Percentiles rank a stretch among this genome's conserved stretches.
Evolutionary conservation across 2,797 vertebrate genomes (phyloP).

Genomic region (Labeo calbasu): DNA sequence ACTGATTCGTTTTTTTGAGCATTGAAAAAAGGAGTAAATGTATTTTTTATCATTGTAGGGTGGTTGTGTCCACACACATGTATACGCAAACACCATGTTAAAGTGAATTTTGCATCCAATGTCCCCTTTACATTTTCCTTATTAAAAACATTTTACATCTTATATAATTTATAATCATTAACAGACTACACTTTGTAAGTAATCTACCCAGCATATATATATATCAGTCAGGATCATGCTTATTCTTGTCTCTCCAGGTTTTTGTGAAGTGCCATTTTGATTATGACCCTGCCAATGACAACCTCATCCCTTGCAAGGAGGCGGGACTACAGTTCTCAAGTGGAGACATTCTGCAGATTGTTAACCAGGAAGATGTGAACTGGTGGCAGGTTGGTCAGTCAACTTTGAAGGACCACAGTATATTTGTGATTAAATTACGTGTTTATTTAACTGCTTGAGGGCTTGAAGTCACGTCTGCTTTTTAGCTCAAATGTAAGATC

Average conservation of each 20-base stretch:
- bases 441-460: not conserved
- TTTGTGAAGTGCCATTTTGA: slow-evolving; percentile 85
- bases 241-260: slow-evolving; percentile 61
- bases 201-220: too few relatives aligned
- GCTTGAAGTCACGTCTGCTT: not conserved
- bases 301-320: slow-evolving; percentile 97
- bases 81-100: too few relatives aligned
- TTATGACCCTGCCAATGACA: slow-evolving; percentile 95
- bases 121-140: not conserved
- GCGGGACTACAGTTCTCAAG: slow-evolving; percentile 92
- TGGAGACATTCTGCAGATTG: slow-evolving; percentile 96
- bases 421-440: not conserved
- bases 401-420: not conserved
- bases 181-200: not conserved
- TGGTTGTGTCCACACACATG: too few relatives aligned
- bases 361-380: slow-evolving; percentile 98
- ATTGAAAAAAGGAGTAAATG: too few relatives aligned
- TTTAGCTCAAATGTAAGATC: not conserved
- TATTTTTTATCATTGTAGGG: too few relatives aligned
- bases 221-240: not conserved
- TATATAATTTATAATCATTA: not conserved
- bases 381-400: slow-evolving; percentile 91
- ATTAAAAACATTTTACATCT: not conserved
- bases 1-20: too few relatives aligned
- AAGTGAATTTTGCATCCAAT: too few relatives aligned